Percentiles rank a stretch among this genome's conserved stretches.
Evolutionary conservation across 2,888 invertebrate species (phyloP).

Genomic region (Agrenia bidenticulata): DNA sequence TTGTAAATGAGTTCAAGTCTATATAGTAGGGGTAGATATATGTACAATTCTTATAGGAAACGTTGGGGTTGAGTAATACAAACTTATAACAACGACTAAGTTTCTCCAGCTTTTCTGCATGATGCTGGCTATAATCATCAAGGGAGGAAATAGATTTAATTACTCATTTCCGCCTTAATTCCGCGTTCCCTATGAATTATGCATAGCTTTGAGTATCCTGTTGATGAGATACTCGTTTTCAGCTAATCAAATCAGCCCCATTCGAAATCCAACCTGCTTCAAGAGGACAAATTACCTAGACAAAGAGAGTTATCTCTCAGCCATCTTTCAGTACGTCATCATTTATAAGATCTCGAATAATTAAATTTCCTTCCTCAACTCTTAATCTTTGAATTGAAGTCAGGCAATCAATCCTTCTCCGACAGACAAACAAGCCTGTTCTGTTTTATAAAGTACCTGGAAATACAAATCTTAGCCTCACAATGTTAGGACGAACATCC

Average conservation of each 20-base stretch:
- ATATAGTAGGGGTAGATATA: not conserved
- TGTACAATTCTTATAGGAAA: too few species aligned
- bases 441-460: too few species aligned
- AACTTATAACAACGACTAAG: too few species aligned
- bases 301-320: not conserved
- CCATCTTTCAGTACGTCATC: not conserved
- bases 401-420: too few species aligned
- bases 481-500: too few species aligned
- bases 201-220: conserved; percentile 4
- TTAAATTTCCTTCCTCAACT: too few species aligned
- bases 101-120: not conserved
- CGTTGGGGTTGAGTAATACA: too few species aligned
- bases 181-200: conserved; percentile 17
- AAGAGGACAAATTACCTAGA: not conserved
- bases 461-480: too few species aligned
- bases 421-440: too few species aligned
- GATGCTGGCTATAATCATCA: conserved; percentile 2
- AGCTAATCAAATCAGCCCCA: conserved; percentile 11
- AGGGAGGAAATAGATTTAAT: conserved; percentile 16
- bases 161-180: conserved; percentile 15
- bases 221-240: conserved; percentile 21
- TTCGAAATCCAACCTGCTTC: not conserved
- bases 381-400: too few species aligned
- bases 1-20: not conserved
- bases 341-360: too few species aligned